Conservation (phyloP, 2,797 vertebrate species). For the Ctenosaura bakeri region DNA sequence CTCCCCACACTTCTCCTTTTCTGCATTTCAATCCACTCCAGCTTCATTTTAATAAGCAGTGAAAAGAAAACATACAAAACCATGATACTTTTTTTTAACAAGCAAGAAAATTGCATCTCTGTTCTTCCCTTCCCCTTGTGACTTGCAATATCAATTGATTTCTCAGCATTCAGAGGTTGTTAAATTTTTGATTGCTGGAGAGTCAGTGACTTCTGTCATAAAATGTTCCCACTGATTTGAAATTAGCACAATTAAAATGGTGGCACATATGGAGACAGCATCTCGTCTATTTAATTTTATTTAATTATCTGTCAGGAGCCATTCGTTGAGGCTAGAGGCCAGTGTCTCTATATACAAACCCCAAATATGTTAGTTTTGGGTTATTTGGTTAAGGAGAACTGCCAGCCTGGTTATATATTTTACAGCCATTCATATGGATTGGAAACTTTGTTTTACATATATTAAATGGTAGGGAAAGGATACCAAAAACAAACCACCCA, state of each 20-base stretch:
- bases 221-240: not conserved
- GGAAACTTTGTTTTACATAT: not conserved
- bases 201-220: not conserved
- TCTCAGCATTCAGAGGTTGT: not conserved
- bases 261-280: not conserved
- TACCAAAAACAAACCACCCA: not conserved
- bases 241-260: slow-evolving; percentile 20
- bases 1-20: too few relatives aligned
- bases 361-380: slow-evolving; percentile 1
- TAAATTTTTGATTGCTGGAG: slow-evolving; percentile 1
- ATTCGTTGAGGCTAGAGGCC: not conserved
- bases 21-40: not conserved
- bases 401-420: not conserved
- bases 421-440: not conserved
- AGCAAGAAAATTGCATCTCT: not conserved
- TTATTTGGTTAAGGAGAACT: slow-evolving; percentile 3
- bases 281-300: slow-evolving; percentile 2
- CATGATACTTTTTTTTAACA: not conserved
- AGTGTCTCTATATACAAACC: not conserved
- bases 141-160: not conserved
- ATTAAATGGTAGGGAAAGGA: not conserved
- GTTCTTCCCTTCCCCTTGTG: not conserved
- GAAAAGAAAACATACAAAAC: slow-evolving; percentile 10
- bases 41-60: not conserved
- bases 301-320: not conserved